These are phyloP conservation scores for Eristalinus aeneus DNA, from an alignment of 2,888 invertebrate genomes.

Conservation along the genomic window DNA sequence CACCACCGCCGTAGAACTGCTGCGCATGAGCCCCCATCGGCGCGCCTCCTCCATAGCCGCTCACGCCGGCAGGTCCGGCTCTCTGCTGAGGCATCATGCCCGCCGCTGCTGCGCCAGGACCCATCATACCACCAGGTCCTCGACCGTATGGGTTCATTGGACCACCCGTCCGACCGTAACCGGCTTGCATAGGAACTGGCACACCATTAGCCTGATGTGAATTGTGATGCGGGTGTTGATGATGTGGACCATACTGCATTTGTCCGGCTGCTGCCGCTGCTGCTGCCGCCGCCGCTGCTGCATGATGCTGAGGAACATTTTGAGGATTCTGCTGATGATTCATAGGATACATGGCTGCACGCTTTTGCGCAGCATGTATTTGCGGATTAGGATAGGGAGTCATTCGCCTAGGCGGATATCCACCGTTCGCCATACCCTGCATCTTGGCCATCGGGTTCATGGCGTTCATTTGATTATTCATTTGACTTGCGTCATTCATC, in stretches of 20 bases:
- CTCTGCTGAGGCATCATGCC: slow-evolving; percentile 76
- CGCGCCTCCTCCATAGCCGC: slow-evolving; percentile 73
- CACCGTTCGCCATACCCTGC: slow-evolving; percentile 82
- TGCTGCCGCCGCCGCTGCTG: slow-evolving; percentile 74
- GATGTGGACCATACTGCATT: slow-evolving; percentile 78
- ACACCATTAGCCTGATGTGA: slow-evolving; percentile 78
- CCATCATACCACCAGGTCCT: slow-evolving; percentile 78
- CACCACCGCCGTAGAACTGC: slow-evolving; percentile 72
- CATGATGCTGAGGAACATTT: slow-evolving; percentile 80
- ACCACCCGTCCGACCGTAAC: slow-evolving; percentile 77
- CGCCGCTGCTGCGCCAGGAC: slow-evolving; percentile 76
- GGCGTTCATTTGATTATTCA: slow-evolving; percentile 85
- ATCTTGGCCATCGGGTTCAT: slow-evolving; percentile 85
- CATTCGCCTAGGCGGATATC: slow-evolving; percentile 88
- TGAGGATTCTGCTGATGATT: slow-evolving; percentile 83
- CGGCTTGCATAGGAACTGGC: slow-evolving; percentile 80
- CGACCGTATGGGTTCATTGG: slow-evolving; percentile 76
- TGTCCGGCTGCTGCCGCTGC: slow-evolving; percentile 75
- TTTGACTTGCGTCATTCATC: slow-evolving; percentile 76
- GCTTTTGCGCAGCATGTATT: slow-evolving; percentile 92
- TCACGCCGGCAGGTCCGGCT: slow-evolving; percentile 72
- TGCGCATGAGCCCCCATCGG: slow-evolving; percentile 76
- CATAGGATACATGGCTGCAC: slow-evolving; percentile 78
- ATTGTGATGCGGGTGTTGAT: slow-evolving; percentile 76
- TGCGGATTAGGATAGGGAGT: slow-evolving; percentile 93